Percentiles rank a stretch among this genome's conserved stretches.
These are phyloP conservation scores for Pristiophorus japonicus DNA, from an alignment of 2,113 vertebrate genomes.

Conservation along the genomic window DNA sequence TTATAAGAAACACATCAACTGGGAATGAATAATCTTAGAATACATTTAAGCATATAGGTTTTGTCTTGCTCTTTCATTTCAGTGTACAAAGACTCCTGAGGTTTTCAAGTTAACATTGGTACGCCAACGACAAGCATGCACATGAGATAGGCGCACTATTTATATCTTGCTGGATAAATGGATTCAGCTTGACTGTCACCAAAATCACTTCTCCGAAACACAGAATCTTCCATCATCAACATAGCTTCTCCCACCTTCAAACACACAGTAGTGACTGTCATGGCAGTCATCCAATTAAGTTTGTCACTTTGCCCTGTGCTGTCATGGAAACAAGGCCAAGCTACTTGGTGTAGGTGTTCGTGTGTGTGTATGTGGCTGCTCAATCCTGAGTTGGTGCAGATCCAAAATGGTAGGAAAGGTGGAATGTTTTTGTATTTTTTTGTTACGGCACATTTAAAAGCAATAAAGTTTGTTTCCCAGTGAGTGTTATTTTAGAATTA, in stretches of 20 bases:
- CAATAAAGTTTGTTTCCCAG: neutral
- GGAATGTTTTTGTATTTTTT: neutral
- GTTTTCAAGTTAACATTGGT: constrained; percentile 1
- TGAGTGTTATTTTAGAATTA: neutral
- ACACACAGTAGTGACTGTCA: neutral
- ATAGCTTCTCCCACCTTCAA: constrained; percentile 19
- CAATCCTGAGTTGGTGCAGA: neutral
- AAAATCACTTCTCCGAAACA: constrained; percentile 18
- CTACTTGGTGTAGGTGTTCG: neutral
- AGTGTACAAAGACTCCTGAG: neutral
- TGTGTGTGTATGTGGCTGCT: neutral
- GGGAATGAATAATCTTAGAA: neutral
- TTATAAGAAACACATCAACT: neutral
- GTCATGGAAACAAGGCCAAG: constrained; percentile 28
- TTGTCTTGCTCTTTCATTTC: neutral
- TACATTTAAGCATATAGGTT: neutral
- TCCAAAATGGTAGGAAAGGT: neutral
- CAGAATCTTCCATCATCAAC: constrained; percentile 20
- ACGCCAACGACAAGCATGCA: neutral
- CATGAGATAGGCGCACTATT: no score
- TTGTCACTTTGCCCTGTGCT: no score
- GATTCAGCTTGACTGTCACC: constrained; percentile 21
- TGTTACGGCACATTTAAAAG: neutral
- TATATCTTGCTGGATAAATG: no score
- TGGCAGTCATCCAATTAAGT: constrained; percentile 28